Percentiles rank a stretch among this genome's conserved stretches.
Conservation (phyloP, 2,113 vertebrate genomes). For the Ibidorhyncha struthersii region DNA sequence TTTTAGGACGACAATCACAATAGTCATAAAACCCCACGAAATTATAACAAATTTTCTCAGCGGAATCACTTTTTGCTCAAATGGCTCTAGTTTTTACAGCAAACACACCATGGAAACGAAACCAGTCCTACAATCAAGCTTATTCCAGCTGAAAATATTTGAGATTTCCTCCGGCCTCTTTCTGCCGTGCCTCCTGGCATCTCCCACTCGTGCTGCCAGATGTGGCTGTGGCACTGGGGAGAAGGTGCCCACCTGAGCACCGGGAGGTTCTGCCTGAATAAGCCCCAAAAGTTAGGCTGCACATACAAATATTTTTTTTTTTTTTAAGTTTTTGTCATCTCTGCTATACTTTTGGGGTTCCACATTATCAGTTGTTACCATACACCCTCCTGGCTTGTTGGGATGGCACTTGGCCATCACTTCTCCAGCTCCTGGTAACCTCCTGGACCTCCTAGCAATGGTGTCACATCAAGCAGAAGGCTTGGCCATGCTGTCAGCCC, state of each 20-base stretch:
- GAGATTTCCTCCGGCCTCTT: neutral
- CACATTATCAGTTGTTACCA: neutral
- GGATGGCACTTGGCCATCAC: neutral
- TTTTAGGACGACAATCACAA: neutral
- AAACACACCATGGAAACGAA: neutral
- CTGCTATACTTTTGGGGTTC: neutral
- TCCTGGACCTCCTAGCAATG: neutral
- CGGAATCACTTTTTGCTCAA: neutral
- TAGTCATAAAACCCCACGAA: neutral
- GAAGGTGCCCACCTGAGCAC: neutral
- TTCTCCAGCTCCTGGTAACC: neutral
- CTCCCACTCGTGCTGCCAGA: fast-evolving
- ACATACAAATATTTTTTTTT: neutral
- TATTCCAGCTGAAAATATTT: neutral
- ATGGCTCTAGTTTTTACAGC: neutral
- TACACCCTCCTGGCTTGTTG: neutral
- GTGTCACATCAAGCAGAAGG: neutral
- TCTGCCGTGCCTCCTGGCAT: neutral
- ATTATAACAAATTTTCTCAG: neutral
- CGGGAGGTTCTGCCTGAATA: neutral
- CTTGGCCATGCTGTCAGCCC: neutral
- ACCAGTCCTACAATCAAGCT: neutral
- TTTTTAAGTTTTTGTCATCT: neutral
- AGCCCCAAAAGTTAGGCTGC: neutral
- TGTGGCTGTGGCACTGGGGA: too few relatives aligned